These are phyloP conservation scores for Peromyscus melanophrys DNA, from an alignment of 2,797 vertebrate species.

Conservation along the genomic window DNA sequence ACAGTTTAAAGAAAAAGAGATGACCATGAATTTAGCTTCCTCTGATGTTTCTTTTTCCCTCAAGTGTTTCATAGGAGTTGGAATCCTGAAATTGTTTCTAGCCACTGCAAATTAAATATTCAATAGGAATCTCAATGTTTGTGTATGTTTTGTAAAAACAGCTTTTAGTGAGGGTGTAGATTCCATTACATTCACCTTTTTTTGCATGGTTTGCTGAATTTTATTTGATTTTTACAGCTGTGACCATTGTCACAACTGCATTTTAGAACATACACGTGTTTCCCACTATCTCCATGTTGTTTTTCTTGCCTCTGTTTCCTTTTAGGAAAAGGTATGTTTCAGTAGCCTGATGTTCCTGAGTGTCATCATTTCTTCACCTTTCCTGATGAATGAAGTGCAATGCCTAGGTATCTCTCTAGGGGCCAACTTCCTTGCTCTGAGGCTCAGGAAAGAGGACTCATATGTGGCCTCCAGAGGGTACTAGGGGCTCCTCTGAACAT, in stretches of 20 bases:
- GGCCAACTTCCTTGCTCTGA: neutral
- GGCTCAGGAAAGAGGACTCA: neutral
- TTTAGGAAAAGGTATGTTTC: constrained; percentile 37
- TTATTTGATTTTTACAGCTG: neutral
- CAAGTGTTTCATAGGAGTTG: neutral
- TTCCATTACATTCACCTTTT: neutral
- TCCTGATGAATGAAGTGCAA: neutral
- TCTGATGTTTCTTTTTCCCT: neutral
- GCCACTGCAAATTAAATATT: neutral
- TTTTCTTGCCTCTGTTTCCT: constrained; percentile 27
- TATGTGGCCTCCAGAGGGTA: neutral
- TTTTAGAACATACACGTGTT: neutral
- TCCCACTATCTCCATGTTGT: neutral
- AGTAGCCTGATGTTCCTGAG: constrained; percentile 1
- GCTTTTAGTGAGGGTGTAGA: neutral
- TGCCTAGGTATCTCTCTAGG: neutral
- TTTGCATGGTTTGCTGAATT: neutral
- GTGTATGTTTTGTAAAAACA: neutral
- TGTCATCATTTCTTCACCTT: neutral
- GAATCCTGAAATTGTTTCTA: constrained; percentile 45
- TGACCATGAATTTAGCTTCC: neutral
- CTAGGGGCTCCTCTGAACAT: neutral
- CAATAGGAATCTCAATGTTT: neutral
- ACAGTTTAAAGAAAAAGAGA: neutral
- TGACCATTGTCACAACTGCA: neutral